Evolutionary conservation across 2,888 invertebrate genomes (phyloP), one percentile per base, ranked within the genome.

Genomic region (Coenonympha glycerion): DNA sequence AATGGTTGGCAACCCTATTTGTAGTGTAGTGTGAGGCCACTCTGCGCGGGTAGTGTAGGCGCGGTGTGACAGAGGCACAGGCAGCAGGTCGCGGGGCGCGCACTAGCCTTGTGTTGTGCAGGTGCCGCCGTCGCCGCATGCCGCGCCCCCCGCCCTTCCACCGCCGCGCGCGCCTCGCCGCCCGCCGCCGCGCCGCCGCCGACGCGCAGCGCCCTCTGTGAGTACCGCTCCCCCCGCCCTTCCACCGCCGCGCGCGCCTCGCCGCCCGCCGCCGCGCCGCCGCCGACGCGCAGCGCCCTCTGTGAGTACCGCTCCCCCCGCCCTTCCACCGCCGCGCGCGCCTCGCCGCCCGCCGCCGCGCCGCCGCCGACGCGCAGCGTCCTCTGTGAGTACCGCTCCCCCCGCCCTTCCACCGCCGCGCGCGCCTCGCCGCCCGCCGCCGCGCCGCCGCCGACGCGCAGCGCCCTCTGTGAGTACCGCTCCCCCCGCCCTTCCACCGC

Each of bases 131-230:
- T 55, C 61, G 65, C 59, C 77, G 76, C 67, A 67, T 79, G 65
- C 80, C 88, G 49, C 84, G 90, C 93, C 81, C 87, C 60, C 89
- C 90, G 93, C 81, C 87, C 89, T 76, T 87, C 82, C 83, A 80
- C 77, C 84, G 80, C 65, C 79, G 77, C 69, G 57, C 90, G 92
- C 64, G 89, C 88, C 52, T 53, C 45, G 59, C 50, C 56, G 44
- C 88, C 91, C 76, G 63, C 79, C 81, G 55, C 70, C 81, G 89
- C 90, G 45, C 90, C 60, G 69, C 30, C 44, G 60, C 88, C 89
- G 39, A 44, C 90, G 31, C 26, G 39, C 21, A 40, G 3, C 19
- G 47, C 22, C 34, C 36, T 2, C 31, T 91, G 39, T 90, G 53
- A 42, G 36, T 80, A 80, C 58, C 82, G 42, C 30, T 24, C 15